Conservation (phyloP, 2,888 invertebrate genomes). For the Cyclophora albipunctata region DNA sequence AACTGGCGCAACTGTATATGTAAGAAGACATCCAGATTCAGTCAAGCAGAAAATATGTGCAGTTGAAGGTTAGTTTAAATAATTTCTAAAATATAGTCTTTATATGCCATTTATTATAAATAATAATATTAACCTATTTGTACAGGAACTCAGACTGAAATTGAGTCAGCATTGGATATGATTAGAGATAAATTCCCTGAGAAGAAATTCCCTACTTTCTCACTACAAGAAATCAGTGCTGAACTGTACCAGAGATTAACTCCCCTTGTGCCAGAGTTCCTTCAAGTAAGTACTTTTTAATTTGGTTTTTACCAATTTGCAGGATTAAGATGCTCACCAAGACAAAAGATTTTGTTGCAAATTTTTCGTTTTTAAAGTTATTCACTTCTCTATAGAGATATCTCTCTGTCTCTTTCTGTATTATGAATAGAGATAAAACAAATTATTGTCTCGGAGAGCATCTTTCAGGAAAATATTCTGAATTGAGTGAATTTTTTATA, state of each 20-base stretch:
- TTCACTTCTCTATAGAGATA: too few relatives aligned
- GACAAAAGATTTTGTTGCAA: too few relatives aligned
- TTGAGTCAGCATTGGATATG: constrained; percentile 87
- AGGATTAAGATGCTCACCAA: too few relatives aligned
- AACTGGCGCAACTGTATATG: constrained; percentile 85
- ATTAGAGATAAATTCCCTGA: constrained; percentile 90
- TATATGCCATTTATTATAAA: too few relatives aligned
- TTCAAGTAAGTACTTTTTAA: constrained; percentile 62
- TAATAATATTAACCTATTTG: background rate
- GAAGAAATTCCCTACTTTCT: constrained; percentile 86
- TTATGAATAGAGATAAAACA: too few relatives aligned
- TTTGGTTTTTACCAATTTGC: too few relatives aligned
- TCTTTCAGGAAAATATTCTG: too few relatives aligned
- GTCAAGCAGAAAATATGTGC: constrained; percentile 87
- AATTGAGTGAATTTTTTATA: too few relatives aligned
- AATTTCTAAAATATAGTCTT: background rate
- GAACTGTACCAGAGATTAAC: constrained; percentile 68
- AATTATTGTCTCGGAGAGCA: too few relatives aligned
- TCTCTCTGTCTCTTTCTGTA: too few relatives aligned
- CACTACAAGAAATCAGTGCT: constrained; percentile 77
- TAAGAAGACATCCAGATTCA: constrained; percentile 85
- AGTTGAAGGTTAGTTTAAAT: constrained; percentile 79
- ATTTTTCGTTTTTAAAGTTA: too few relatives aligned
- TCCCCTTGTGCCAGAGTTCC: constrained; percentile 71
- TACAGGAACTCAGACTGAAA: constrained; percentile 82